These are phyloP conservation scores for Psittacula echo DNA, from an alignment of 2,797 vertebrate species.

Conservation along the genomic window DNA sequence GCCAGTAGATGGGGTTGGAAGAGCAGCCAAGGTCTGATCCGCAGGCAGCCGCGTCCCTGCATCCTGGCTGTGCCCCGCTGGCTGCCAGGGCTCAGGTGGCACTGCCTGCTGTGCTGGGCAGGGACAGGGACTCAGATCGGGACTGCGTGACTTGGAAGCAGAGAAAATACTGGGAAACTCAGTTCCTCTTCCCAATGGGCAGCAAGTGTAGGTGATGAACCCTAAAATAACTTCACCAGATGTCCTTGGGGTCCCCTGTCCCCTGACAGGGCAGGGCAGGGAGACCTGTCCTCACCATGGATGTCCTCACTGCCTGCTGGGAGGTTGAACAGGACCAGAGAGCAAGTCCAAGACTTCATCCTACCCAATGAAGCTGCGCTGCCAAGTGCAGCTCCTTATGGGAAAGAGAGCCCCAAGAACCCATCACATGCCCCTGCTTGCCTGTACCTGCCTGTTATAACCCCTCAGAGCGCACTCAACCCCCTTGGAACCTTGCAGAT, in stretches of 20 bases:
- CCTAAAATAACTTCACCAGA: neutral
- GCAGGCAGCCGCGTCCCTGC: fast-evolving
- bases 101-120: neutral
- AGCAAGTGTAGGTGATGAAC: neutral
- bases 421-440: neutral
- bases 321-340: neutral
- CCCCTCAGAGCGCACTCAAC: neutral
- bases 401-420: neutral
- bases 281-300: neutral
- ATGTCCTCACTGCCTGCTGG: neutral
- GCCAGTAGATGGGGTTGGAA: conserved; percentile 69
- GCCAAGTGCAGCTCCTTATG: neutral
- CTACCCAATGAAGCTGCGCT: neutral
- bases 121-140: neutral
- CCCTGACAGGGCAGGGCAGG: fast-evolving
- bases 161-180: neutral
- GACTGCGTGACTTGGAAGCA: neutral
- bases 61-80: neutral
- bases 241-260: neutral
- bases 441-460: neutral
- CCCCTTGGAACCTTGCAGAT: neutral
- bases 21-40: conserved; percentile 32
- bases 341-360: neutral
- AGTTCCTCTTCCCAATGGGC: neutral
- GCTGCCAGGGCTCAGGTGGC: neutral